Conservation (phyloP, 2,888 invertebrate genomes). For the Scelioninae gen. 2 region DNA sequence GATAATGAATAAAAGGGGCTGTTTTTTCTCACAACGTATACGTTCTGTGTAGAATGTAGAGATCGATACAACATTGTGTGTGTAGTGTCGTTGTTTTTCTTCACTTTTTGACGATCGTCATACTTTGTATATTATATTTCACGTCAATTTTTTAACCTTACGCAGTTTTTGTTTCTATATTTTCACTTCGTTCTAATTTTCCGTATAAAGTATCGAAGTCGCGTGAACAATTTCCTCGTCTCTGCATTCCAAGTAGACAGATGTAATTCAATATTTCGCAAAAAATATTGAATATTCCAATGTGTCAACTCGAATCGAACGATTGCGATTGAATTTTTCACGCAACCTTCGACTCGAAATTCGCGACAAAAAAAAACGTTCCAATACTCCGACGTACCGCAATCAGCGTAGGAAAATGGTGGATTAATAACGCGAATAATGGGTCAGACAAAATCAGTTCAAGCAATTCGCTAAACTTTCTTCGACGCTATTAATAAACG, state of each 20-base stretch:
- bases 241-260: slow-evolving; percentile 12
- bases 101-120: slow-evolving; percentile 53
- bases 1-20: slow-evolving; percentile 50
- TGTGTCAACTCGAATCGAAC: slow-evolving; percentile 19
- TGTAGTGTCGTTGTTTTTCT: slow-evolving; percentile 55
- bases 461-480: slow-evolving; percentile 24
- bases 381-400: slow-evolving; percentile 14
- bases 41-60: slow-evolving; percentile 60
- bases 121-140: slow-evolving; percentile 49
- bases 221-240: slow-evolving; percentile 17
- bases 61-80: slow-evolving; percentile 58
- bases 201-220: slow-evolving; percentile 7
- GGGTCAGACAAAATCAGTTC: slow-evolving; percentile 28
- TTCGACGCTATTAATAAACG: slow-evolving; percentile 8
- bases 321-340: slow-evolving; percentile 29
- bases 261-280: slow-evolving; percentile 31
- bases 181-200: slow-evolving; percentile 25
- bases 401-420: slow-evolving; percentile 14
- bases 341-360: slow-evolving; percentile 8
- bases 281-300: slow-evolving; percentile 36
- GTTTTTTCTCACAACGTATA: slow-evolving; percentile 53
- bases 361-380: slow-evolving; percentile 2
- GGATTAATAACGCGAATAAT: slow-evolving; percentile 20
- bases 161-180: slow-evolving; percentile 18
- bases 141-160: slow-evolving; percentile 38